phyloP scores from a whole-genome alignment of 1,140 invertebrate genomes.

The Drosophila neocordata region DNA sequence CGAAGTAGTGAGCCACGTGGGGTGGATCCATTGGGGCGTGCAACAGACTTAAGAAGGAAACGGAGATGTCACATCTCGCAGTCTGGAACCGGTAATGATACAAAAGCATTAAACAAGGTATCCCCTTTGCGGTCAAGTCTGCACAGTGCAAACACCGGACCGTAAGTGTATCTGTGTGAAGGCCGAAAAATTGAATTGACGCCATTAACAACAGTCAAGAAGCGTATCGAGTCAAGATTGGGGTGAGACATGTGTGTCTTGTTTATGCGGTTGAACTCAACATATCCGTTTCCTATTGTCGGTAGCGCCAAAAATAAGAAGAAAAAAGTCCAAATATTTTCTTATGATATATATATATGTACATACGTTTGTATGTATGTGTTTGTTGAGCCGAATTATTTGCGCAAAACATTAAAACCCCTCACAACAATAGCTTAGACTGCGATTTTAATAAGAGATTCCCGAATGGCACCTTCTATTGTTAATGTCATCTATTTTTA shows the following conservation, averaged over 20 bases:
- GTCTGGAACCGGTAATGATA: background rate
- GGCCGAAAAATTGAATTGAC: slow-evolving; percentile 43
- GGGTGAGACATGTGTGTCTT: slow-evolving; percentile 4
- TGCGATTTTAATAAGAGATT: slow-evolving; percentile 5
- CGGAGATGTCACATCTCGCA: background rate
- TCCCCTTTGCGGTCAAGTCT: slow-evolving; percentile 15
- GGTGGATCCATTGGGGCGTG: slow-evolving; percentile 12
- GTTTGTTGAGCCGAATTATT: slow-evolving; percentile 19
- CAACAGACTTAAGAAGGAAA: slow-evolving; percentile 4
- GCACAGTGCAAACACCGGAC: slow-evolving; percentile 18
- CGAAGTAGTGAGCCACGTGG: slow-evolving; percentile 8
- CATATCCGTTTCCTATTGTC: slow-evolving; percentile 31
- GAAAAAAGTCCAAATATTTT: background rate
- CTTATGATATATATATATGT: too few relatives aligned
- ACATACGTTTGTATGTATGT: background rate
- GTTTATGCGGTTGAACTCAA: slow-evolving; percentile 25
- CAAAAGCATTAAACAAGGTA: slow-evolving; percentile 16
- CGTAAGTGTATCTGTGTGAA: slow-evolving; percentile 17
- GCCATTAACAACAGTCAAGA: slow-evolving; percentile 18
- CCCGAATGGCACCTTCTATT: background rate
- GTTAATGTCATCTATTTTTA: background rate
- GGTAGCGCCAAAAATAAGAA: background rate
- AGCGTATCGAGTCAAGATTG: background rate
- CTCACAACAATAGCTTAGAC: background rate
- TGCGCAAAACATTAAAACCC: slow-evolving; percentile 7